Base-by-base conservation (phyloP, 2,888 invertebrate species). In the Branchellion lobata region DNA sequence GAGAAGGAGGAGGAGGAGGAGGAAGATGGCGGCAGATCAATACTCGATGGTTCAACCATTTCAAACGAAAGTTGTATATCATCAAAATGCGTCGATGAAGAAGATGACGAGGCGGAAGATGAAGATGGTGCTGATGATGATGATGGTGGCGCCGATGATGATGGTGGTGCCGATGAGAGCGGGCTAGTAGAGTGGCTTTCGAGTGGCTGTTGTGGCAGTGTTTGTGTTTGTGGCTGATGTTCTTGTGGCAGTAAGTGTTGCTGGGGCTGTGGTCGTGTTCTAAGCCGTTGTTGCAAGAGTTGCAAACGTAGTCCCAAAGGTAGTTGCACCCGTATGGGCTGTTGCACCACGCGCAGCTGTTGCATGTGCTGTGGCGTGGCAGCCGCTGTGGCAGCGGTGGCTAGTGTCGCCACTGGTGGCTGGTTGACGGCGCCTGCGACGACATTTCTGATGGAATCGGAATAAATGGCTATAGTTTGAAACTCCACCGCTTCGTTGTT, bases 291-390 rank as follows among this genome's bases (percentile, higher is more conserved):
- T 75, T 27, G 47, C n/a, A 2, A 51, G 2, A 75, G 75, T 40
- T 53, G 75, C 21, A 40, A 21, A n/a, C 27, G n/a, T n/a, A 40
- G 53, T 51, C 1, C 36, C 40, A 40, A 40, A n/a, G 31, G 47
- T 51, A 40, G 74, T 40, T 33, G 75, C 21, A 51, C 36, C 3
- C 40, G 14, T 2, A 31, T n/a, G 1, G 40, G 72, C 14, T 31
- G 34, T 1, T 74, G 51, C n/a, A n/a, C n/a, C n/a, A n/a, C n/a
- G n/a, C n/a, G n/a, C 5, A 40, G 40, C 11, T 51, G n/a, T n/a
- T 36, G 74, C n/a, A 1, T 24, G n/a, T 47, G 47, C n/a, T 40
- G 74, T 47, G 74, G n/a, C 5, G 47, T 47, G 47, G 74, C 24
- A 3, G 47, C 24, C 8, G 47, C 14, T 33, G 33, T 33, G 1